Evolutionary conservation across 2,888 invertebrate genomes (phyloP).

Genomic region (Actias luna): DNA sequence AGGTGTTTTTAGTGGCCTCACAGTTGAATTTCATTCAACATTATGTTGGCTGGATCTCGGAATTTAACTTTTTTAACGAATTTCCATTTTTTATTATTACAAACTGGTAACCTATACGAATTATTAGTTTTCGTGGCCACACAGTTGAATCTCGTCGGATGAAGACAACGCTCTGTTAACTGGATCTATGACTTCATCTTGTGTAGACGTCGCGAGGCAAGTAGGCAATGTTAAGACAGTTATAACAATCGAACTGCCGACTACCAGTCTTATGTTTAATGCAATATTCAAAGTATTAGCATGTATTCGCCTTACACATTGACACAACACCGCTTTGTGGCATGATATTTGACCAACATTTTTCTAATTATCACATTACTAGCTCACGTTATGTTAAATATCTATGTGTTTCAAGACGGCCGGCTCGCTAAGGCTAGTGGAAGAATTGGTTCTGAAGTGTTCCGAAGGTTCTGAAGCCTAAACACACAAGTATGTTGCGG

Average conservation of each 20-base stretch:
- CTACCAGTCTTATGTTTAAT: neutral
- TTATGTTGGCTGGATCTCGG: too few relatives aligned
- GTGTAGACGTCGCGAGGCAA: neutral
- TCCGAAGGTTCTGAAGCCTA: too few relatives aligned
- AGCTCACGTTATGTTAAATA: too few relatives aligned
- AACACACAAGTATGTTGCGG: too few relatives aligned
- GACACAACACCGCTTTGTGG: neutral
- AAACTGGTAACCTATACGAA: neutral
- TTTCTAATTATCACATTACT: too few relatives aligned
- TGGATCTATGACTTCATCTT: conserved; percentile 7
- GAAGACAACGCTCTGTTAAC: conserved; percentile 6
- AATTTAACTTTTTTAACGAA: too few relatives aligned
- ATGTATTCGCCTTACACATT: neutral
- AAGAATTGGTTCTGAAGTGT: too few relatives aligned
- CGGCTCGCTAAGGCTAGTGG: too few relatives aligned
- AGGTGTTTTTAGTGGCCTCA: too few relatives aligned
- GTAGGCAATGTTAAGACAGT: neutral
- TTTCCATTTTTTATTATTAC: too few relatives aligned
- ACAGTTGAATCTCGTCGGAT: neutral
- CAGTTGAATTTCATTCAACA: too few relatives aligned
- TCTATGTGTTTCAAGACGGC: too few relatives aligned
- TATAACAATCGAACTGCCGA: neutral
- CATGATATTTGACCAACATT: neutral
- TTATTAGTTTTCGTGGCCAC: neutral
- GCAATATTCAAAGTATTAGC: neutral